A percentile compares a stretch with the other conserved stretches of the same genome.
These are phyloP conservation scores for Anoncus sp. DNA, from an alignment of 2,888 invertebrate species.

Conservation along the genomic window DNA sequence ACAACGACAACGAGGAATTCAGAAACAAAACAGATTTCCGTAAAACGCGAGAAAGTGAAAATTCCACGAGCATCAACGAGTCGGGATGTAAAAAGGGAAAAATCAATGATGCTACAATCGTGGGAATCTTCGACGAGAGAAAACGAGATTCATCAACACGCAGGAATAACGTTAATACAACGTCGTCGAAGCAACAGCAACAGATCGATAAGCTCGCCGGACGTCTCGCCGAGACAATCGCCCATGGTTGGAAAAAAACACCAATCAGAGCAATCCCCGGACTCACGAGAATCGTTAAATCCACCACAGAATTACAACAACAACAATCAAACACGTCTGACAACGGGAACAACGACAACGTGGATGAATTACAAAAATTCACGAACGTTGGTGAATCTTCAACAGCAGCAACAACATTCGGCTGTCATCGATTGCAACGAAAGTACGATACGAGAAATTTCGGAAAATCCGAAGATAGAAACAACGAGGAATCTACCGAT, in stretches of 20 bases:
- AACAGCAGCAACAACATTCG: slow-evolving; percentile 62
- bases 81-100: slow-evolving; percentile 11
- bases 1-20: slow-evolving; percentile 63
- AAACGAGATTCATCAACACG: neutral
- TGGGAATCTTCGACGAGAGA: slow-evolving; percentile 20
- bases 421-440: no score
- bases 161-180: no score
- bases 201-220: slow-evolving; percentile 69
- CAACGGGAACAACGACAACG: slow-evolving; percentile 62
- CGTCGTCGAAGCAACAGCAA: slow-evolving; percentile 30
- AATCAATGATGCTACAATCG: neutral
- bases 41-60: slow-evolving; percentile 62
- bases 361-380: slow-evolving; percentile 54
- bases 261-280: slow-evolving; percentile 72
- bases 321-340: slow-evolving; percentile 60
- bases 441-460: slow-evolving; percentile 53
- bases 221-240: slow-evolving; percentile 66
- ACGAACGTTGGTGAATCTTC: slow-evolving; percentile 67
- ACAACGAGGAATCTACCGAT: no score
- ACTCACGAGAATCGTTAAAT: slow-evolving; percentile 72
- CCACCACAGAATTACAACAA: slow-evolving; percentile 61
- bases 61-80: slow-evolving; percentile 20
- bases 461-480: neutral
- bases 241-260: slow-evolving; percentile 70
- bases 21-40: slow-evolving; percentile 33